These are phyloP conservation scores for Embidobia sp. DNA, from an alignment of 2,888 invertebrate genomes.

Conservation along the genomic window DNA sequence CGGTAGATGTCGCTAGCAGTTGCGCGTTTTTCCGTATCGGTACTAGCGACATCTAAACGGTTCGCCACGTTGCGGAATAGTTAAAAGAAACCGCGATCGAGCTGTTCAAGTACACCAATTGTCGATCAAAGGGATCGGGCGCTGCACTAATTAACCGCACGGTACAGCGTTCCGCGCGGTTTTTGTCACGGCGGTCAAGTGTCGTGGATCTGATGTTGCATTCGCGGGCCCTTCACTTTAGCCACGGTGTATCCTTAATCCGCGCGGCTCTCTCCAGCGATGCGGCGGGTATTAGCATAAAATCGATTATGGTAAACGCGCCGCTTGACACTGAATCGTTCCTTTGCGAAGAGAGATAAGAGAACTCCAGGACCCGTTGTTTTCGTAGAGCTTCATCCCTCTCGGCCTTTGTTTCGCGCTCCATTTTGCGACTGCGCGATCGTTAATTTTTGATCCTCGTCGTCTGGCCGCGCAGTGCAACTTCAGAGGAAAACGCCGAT, in stretches of 20 bases:
- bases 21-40: too few species aligned
- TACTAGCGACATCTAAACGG: too few species aligned
- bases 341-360: slow-evolving; percentile 22
- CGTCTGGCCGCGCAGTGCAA: too few species aligned
- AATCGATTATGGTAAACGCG: slow-evolving; percentile 54
- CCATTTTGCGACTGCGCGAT: too few species aligned
- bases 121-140: slow-evolving; percentile 11
- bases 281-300: slow-evolving; percentile 53
- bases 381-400: slow-evolving; percentile 81
- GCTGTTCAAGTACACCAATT: slow-evolving; percentile 30
- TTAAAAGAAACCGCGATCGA: too few species aligned
- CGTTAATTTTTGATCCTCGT: too few species aligned
- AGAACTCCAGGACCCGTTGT: slow-evolving; percentile 73
- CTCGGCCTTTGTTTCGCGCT: too few species aligned
- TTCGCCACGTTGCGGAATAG: not conserved
- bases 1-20: too few species aligned
- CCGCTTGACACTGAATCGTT: slow-evolving; percentile 53
- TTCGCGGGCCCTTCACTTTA: slow-evolving; percentile 10
- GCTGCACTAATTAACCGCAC: too few species aligned
- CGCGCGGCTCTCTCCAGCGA: slow-evolving; percentile 11
- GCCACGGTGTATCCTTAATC: slow-evolving; percentile 1
- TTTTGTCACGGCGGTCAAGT: slow-evolving; percentile 30
- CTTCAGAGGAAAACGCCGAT: too few species aligned
- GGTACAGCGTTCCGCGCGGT: too few species aligned
- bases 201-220: slow-evolving; percentile 49